Evolutionary conservation across 2,888 invertebrate species (phyloP), one percentile per base, ranked within the genome.

Genomic region (Cantharis lateralis): DNA sequence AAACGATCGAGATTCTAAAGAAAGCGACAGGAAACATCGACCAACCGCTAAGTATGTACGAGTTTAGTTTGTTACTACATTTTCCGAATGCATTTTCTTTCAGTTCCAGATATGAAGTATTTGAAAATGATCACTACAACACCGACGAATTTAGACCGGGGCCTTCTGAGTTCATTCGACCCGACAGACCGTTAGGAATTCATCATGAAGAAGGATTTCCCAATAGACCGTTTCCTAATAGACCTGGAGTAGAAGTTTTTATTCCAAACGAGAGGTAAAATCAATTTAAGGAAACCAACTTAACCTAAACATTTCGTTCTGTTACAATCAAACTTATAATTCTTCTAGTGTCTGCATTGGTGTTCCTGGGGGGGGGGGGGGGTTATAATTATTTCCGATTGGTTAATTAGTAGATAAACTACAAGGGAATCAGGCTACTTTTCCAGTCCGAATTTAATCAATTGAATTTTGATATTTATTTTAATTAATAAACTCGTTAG

Each of bases 91-190:
- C 68, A 75, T 80, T 62, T 68, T 15, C 26, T 28, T 71, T 71
- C 64, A 78, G 74, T 62, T 78, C 80, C 4, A 82, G 86, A 62
- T 86, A 86, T 74, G 83, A 85, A 69, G 84, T 86, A 9, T 81
- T 81, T 64, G 86, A 86, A 77, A 79, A 71, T 15, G 71, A 32
- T 68, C 77, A 26, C 15, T 62, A 15, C 66, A 74, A 32, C 68
- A 28, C 70, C n/a, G 73, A 64, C 11, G 62, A 16, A 48, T 77
- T 73, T 62, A 66, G 73, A 70, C 76, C 76, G 18, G 48, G 48
- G 64, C 71, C 74, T 64, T 74, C 68, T 11, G 76, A 78, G 75
- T 80, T 76, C 71, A 74, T 77, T 63, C 77, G 75, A 62, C 74
- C 72, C 13, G 76, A 71, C 61, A 75, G 77, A 63, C 76, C 74